Percentiles rank a stretch among this genome's conserved stretches.
These are phyloP conservation scores for Melinopterus prodromus DNA, from an alignment of 2,888 invertebrate genomes.

Conservation along the genomic window DNA sequence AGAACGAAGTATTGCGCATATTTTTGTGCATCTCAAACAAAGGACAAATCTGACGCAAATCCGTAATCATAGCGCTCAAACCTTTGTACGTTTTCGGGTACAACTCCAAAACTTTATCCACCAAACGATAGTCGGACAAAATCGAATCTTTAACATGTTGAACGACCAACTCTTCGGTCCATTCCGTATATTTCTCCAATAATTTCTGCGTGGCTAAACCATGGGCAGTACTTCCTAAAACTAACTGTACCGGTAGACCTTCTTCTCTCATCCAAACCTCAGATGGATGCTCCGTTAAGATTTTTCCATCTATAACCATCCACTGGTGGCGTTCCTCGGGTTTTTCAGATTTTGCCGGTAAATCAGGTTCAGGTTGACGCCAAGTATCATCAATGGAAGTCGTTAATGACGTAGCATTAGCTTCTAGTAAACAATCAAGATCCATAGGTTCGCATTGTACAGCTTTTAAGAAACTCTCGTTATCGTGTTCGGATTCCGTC, in stretches of 20 bases:
- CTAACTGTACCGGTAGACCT: constrained; percentile 62
- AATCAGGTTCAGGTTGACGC: constrained; percentile 67
- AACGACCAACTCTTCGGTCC: constrained; percentile 73
- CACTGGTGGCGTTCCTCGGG: constrained; percentile 72
- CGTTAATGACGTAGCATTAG: constrained; percentile 67
- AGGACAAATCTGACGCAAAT: constrained; percentile 83
- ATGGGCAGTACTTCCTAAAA: constrained; percentile 80
- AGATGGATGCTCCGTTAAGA: constrained; percentile 72
- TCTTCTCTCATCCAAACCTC: constrained; percentile 66
- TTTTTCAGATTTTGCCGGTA: constrained; percentile 65
- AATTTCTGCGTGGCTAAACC: constrained; percentile 72
- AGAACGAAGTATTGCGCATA: constrained; percentile 73
- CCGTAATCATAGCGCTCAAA: constrained; percentile 77
- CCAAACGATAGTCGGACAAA: constrained; percentile 70
- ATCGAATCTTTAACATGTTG: constrained; percentile 70
- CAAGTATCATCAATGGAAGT: constrained; percentile 77
- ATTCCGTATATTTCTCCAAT: constrained; percentile 68
- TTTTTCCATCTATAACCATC: constrained; percentile 76
- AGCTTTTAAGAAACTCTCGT: constrained; percentile 68
- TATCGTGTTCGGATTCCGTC: constrained; percentile 68
- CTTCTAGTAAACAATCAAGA: constrained; percentile 66
- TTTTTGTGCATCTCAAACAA: constrained; percentile 72
- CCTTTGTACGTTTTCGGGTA: constrained; percentile 75
- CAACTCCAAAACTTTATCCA: constrained; percentile 68
- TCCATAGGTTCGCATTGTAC: constrained; percentile 51